phyloP scores from a whole-genome alignment of 2,797 vertebrate species.

The Acestrorhynchus altus region DNA sequence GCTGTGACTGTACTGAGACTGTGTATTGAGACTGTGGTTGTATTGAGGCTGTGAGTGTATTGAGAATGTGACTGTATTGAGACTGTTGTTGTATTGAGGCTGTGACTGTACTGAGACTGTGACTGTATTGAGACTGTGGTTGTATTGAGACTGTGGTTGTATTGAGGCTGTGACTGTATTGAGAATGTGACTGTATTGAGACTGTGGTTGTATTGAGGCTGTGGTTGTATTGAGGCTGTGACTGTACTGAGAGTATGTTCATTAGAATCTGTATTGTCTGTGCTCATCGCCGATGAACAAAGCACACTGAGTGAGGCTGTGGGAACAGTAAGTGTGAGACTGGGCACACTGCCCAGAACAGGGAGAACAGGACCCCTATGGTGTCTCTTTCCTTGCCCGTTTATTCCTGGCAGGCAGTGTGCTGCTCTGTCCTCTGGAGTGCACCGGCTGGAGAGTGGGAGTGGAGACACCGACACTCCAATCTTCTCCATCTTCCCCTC shows the following conservation, averaged over 20 bases:
- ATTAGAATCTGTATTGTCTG: background rate
- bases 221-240: background rate
- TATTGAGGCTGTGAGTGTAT: no score
- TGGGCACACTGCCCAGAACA: slow-evolving; percentile 33
- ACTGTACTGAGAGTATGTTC: background rate
- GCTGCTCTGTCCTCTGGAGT: slow-evolving; percentile 7
- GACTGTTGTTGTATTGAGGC: no score
- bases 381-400: slow-evolving; percentile 27
- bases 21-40: background rate
- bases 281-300: background rate
- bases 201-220: no score
- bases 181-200: no score
- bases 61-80: no score
- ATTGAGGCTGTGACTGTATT: no score
- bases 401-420: slow-evolving; percentile 43
- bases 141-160: no score
- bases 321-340: slow-evolving; percentile 23
- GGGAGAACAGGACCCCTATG: slow-evolving; percentile 28
- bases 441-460: slow-evolving; percentile 30
- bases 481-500: slow-evolving; percentile 18
- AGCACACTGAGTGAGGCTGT: slow-evolving; percentile 21
- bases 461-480: slow-evolving; percentile 13
- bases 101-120: no score
- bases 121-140: no score
- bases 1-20: no score